A percentile compares a stretch with the other conserved stretches of the same genome.
phyloP scores from a whole-genome alignment of 1,140 invertebrate genomes.

The Lasaia peninsularis region DNA sequence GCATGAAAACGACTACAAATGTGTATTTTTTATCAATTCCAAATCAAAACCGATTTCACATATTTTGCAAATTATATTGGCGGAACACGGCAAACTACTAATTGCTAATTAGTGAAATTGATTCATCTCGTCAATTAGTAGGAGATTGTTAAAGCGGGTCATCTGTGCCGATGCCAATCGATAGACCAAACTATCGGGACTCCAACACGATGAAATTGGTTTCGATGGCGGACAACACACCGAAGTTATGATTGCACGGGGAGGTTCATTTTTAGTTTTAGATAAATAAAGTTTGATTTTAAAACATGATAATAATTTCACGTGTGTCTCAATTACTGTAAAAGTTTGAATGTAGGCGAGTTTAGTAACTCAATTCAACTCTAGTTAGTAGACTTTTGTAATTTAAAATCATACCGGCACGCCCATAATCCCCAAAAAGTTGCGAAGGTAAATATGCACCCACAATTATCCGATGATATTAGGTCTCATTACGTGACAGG shows the following conservation, averaged over 20 bases:
- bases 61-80: conserved; percentile 15
- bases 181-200: conserved; percentile 1
- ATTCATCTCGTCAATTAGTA: conserved; percentile 4
- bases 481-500: too few species aligned
- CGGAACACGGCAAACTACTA: background rate
- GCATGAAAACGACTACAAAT: too few species aligned
- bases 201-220: background rate
- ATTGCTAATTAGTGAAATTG: conserved; percentile 12
- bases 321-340: background rate
- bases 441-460: too few species aligned
- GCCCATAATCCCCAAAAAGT: too few species aligned
- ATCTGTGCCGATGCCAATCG: background rate
- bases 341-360: background rate
- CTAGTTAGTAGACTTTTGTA: too few species aligned
- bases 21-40: background rate
- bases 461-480: too few species aligned
- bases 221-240: background rate
- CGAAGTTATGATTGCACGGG: conserved; percentile 1
- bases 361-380: too few species aligned
- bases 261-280: background rate
- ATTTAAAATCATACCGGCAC: too few species aligned
- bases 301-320: background rate
- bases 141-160: conserved; percentile 3
- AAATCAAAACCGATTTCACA: background rate
- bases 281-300: background rate